Evolutionary conservation across 1,140 invertebrate species (phyloP).

Genomic region (Maniola jurtina): DNA sequence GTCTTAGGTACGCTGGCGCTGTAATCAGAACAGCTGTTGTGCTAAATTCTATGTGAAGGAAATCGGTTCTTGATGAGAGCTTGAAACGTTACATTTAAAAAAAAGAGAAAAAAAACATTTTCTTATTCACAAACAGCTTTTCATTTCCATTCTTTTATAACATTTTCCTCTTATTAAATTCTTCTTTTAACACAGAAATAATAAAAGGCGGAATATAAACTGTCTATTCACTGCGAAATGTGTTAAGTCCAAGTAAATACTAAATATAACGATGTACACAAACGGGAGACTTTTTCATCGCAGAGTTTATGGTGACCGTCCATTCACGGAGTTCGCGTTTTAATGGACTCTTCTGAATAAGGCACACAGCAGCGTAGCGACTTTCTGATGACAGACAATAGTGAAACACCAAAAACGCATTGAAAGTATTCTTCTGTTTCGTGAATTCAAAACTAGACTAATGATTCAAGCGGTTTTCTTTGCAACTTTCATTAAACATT

Average conservation of each 20-base stretch:
- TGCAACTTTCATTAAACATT: too few relatives aligned
- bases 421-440: neutral
- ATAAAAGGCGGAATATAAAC: conserved; percentile 1
- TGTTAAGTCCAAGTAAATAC: conserved; percentile 21
- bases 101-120: neutral
- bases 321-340: conserved; percentile 13
- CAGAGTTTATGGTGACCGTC: conserved; percentile 7
- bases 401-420: neutral
- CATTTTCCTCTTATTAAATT: conserved; percentile 11
- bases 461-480: neutral
- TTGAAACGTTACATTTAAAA: neutral
- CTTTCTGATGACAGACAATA: neutral
- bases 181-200: conserved; percentile 6
- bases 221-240: conserved; percentile 15
- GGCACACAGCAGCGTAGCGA: neutral
- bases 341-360: conserved; percentile 21
- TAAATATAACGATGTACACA: conserved; percentile 20
- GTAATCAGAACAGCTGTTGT: too few relatives aligned
- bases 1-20: too few relatives aligned
- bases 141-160: conserved; percentile 8
- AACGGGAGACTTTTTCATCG: conserved; percentile 15
- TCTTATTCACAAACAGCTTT: conserved; percentile 1
- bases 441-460: neutral
- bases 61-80: neutral
- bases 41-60: too few relatives aligned